These are phyloP conservation scores for Micropoecilia bifurca DNA, from an alignment of 2,797 vertebrate genomes.

Conservation along the genomic window DNA sequence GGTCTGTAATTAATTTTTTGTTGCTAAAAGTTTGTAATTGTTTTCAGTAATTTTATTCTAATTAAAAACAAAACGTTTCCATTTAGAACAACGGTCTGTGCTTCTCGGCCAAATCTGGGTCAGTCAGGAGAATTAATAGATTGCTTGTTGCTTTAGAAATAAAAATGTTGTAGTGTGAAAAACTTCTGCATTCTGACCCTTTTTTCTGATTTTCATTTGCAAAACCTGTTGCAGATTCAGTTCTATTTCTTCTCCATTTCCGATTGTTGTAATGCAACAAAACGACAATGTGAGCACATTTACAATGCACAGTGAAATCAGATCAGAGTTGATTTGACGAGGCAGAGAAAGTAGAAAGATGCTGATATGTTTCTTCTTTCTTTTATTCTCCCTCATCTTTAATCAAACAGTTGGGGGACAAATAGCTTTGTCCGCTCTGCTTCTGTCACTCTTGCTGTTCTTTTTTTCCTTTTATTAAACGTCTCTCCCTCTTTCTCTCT, in stretches of 20 bases:
- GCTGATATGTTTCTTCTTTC: not conserved
- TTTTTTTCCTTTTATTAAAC: constrained; percentile 23
- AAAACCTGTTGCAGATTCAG: not conserved
- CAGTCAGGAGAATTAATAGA: not conserved
- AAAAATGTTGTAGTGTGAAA: not conserved
- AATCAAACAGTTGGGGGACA: constrained; percentile 33
- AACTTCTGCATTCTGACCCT: not conserved
- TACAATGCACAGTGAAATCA: not conserved
- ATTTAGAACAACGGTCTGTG: not conserved
- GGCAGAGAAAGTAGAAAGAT: not conserved
- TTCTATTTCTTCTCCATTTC: not conserved
- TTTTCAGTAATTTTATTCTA: not conserved
- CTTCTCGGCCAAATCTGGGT: too few relatives aligned
- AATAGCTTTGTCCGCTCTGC: constrained; percentile 10
- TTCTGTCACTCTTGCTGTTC: constrained; percentile 1
- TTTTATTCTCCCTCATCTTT: constrained; percentile 30
- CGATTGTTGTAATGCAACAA: not conserved
- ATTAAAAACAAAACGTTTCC: not conserved
- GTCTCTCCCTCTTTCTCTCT: not conserved
- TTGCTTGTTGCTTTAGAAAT: not conserved
- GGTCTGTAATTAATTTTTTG: not conserved
- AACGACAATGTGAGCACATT: not conserved
- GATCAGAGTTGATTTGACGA: not conserved
- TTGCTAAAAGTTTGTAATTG: not conserved
- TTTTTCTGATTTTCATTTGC: not conserved